Base-by-base conservation (phyloP, 1,140 invertebrate species). In the Campoletis sonorensis region DNA sequence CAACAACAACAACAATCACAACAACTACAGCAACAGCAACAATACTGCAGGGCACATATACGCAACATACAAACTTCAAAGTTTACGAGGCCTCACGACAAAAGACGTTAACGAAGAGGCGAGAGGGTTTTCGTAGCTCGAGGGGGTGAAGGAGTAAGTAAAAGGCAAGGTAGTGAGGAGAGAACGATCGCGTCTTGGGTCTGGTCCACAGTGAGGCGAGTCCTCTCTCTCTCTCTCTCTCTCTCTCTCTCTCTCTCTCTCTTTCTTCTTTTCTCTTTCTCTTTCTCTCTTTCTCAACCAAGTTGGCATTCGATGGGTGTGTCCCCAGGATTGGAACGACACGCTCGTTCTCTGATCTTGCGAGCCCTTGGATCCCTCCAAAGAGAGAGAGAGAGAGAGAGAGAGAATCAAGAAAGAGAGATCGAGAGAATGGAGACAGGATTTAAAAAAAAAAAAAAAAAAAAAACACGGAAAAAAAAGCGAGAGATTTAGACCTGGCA, bases 301-400 rank as follows among this genome's bases (percentile, higher is more conserved):
- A 85, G 86, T 83, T 85, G 85, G 84, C 82, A 84, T 88, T 71
- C 37, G 61, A 79, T 81, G 80, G 83, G 83, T 81, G 83, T 84
- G 83, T 84, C 83, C 45, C 33, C 58, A 80, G 37, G 77, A 77
- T 54, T 77, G 27, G 75, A 75, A 40, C 75, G 76, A 79, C 75
- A 78, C 58, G 51, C 83, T 78, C 81, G 68, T 83, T 86, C 83
- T 45, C 76, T 54, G 77, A 82, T 82, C 75, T 81, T 68, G 67
- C 68, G 73, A 84, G 81, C 81, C 84, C 83, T 54, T 75, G 72
- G 45, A 75, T 75, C 72, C 49, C 45, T 30, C 49, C 23, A 51
- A n/a, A 75, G 58, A 61, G 37, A 79, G 18, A 58, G 27, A 21
- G 16, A 18, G 18, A 71, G 1, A 77, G 68, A n/a, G 67, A 77